Evolutionary conservation across 2,113 vertebrate species (phyloP), one percentile per base, ranked within the genome.

Genomic region (Syngnathus floridae): DNA sequence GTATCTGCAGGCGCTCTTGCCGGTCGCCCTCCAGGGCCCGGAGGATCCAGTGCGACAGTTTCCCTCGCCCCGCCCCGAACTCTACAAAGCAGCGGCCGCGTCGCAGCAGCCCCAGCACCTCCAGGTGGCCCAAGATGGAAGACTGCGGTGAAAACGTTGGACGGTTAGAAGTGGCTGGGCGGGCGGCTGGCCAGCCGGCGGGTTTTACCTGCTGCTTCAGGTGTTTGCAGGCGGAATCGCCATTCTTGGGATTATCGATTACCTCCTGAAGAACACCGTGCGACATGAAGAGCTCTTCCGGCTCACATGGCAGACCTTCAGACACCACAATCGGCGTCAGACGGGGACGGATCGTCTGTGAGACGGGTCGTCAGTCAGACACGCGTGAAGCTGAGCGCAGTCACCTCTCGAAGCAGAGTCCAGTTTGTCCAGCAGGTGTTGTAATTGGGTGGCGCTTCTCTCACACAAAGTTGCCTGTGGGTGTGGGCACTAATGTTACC

Each of bases 1-100:
- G 85, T 85, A 98, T 93, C 72, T 94, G 82, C 13, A 86, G 93
- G 14, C 91, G 87, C 78, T 43, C 81, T 85, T 76, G 90, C 82
- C 62, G 91, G 84, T 37, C 22, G 17, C 60, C 48, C 8, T n/a
- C 19, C 73, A 95, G 84, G 59, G 95, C 95, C 74, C 88, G 76
- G 40, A 93, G 93, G 74, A 99, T 93, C 97, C 97, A 99, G 4
- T 98, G 95, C 57, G 97, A 98, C 58, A 99, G 90, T 84, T 95
- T 97, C 64, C 97, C 97, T 74, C 93, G 91, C 17, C 97, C 97
- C 5, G 97, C 96, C 71, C 96, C 96, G 74, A 98, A 99, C 78
- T 99, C 97, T 68, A 99, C 83, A 69, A 94, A 98, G 83, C 95
- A 97, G 69, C 88, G 90, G 75, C 91, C 88, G 22, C 93, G 82